phyloP scores from a whole-genome alignment of 2,797 vertebrate species.

The Halcyon badia region DNA sequence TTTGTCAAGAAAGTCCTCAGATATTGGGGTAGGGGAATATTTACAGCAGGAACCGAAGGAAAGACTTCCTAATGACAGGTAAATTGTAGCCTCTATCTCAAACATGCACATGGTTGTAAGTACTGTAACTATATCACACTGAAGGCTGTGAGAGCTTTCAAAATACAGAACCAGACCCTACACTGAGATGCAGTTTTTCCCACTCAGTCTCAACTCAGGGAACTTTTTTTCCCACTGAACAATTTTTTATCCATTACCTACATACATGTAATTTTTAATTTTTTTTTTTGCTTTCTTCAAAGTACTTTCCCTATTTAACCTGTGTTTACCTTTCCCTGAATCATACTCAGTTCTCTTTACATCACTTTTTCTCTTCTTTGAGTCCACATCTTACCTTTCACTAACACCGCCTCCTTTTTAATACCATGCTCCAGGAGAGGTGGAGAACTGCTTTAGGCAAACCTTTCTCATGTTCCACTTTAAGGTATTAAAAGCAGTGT shows the following conservation, averaged over 20 bases:
- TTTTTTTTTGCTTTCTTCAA: background rate
- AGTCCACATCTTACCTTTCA: background rate
- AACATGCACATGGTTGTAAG: background rate
- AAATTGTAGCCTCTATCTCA: background rate
- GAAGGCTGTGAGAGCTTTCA: background rate
- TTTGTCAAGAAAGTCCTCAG: background rate
- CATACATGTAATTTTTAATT: background rate
- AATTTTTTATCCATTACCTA: background rate
- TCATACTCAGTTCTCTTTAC: background rate
- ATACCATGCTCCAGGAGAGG: fast-evolving
- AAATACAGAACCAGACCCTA: background rate
- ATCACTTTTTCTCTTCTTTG: background rate
- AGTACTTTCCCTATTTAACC: background rate
- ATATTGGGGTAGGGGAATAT: background rate
- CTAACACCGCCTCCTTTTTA: background rate
- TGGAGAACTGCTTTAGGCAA: background rate
- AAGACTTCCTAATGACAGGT: background rate
- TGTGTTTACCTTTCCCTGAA: background rate
- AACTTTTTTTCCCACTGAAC: background rate
- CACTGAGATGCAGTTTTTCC: background rate
- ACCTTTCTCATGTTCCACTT: background rate
- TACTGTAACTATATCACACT: background rate
- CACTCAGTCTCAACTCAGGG: background rate
- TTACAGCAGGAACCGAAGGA: background rate
- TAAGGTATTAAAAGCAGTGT: background rate